Evolutionary conservation across 2,888 invertebrate genomes (phyloP).

Genomic region (Agonopterix subpropinquella): DNA sequence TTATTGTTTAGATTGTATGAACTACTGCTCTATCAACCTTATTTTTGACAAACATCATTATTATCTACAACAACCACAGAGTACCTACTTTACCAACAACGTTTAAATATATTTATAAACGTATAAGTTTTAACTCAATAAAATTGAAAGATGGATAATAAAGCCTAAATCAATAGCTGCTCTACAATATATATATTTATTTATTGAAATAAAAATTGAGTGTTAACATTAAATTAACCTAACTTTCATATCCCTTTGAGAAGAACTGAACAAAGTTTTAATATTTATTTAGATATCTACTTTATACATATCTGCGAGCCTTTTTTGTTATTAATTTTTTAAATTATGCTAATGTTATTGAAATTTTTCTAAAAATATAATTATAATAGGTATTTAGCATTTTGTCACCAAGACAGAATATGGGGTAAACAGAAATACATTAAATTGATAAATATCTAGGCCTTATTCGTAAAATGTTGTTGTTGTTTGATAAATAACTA

Average conservation of each 20-base stretch:
- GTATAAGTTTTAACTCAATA: no score
- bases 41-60: no score
- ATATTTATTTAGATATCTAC: constrained; percentile 12
- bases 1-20: no score
- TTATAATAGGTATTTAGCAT: constrained; percentile 10
- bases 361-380: constrained; percentile 12
- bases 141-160: no score
- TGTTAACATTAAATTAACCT: not conserved
- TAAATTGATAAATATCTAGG: constrained; percentile 29
- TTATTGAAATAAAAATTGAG: no score
- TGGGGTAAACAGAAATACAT: constrained; percentile 27
- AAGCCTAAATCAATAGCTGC: no score
- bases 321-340: constrained; percentile 18
- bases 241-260: not conserved
- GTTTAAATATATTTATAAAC: no score
- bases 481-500: constrained; percentile 45
- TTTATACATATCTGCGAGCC: constrained; percentile 22
- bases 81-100: no score
- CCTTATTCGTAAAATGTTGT: constrained; percentile 51
- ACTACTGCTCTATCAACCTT: no score
- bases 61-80: no score
- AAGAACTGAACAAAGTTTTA: not conserved
- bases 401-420: constrained; percentile 22
- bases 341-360: constrained; percentile 14
- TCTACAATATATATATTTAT: no score